phyloP scores from a whole-genome alignment of 2,797 vertebrate species.

The Falco novaeseelandiae region DNA sequence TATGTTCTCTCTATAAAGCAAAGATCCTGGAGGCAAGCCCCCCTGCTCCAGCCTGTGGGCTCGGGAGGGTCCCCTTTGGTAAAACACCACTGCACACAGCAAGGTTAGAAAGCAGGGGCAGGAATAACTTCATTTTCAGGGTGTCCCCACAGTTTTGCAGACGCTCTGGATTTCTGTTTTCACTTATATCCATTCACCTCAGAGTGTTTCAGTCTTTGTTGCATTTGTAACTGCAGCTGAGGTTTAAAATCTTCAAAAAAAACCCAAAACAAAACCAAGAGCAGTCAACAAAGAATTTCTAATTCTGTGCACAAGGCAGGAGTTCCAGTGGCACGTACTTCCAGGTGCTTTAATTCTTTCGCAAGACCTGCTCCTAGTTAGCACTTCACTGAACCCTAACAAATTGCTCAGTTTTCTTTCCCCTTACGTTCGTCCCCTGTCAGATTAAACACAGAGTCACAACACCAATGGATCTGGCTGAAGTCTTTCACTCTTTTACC shows the following conservation, averaged over 20 bases:
- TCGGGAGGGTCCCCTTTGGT: not conserved
- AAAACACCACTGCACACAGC: not conserved
- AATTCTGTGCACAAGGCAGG: not conserved
- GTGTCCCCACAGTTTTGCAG: not conserved
- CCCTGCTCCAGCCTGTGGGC: not conserved
- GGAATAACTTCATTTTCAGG: not conserved
- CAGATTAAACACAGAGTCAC: conserved; percentile 41
- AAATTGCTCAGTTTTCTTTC: not conserved
- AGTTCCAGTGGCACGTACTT: not conserved
- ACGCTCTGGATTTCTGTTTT: not conserved
- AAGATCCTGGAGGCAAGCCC: not conserved
- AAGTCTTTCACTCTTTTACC: conserved; percentile 6
- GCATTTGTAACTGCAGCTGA: not conserved
- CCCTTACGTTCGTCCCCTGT: not conserved
- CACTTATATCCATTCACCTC: not conserved
- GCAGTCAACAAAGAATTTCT: not conserved
- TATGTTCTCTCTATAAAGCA: not conserved
- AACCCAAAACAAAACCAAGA: not conserved
- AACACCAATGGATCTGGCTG: not conserved
- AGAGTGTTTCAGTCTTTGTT: not conserved
- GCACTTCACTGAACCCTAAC: conserved; percentile 60
- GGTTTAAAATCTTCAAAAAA: not conserved
- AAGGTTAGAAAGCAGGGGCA: not conserved
- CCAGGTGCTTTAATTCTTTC: conserved; percentile 2
- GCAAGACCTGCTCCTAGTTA: conserved; percentile 23